phyloP scores from a whole-genome alignment of 2,888 invertebrate genomes.

The Ectobius pallidus region DNA sequence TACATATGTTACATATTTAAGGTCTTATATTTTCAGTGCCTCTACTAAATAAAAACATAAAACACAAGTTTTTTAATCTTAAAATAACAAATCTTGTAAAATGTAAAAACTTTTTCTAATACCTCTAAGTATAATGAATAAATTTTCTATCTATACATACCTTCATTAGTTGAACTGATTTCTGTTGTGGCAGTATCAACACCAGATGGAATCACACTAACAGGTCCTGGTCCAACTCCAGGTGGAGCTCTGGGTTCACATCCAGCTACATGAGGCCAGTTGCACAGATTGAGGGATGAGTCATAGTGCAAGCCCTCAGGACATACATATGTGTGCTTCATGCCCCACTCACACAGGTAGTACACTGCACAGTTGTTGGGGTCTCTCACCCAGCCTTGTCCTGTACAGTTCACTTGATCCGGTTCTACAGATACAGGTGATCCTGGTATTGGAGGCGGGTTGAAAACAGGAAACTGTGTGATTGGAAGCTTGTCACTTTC shows the following conservation, averaged over 20 bases:
- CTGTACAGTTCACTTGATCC: constrained; percentile 49
- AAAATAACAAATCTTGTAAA: no score
- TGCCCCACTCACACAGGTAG: constrained; percentile 54
- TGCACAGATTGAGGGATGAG: constrained; percentile 48
- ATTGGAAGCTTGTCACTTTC: background rate
- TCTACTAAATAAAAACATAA: no score
- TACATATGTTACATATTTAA: no score
- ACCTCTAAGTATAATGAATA: no score
- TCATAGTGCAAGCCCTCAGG: constrained; percentile 51
- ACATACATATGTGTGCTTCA: constrained; percentile 49
- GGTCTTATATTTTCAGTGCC: no score
- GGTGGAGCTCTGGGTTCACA: constrained; percentile 40
- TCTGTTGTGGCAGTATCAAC: no score
- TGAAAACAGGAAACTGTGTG: constrained; percentile 24
- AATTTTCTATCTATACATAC: no score
- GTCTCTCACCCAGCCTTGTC: constrained; percentile 56
- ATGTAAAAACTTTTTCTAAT: no score
- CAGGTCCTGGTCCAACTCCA: no score
- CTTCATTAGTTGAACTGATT: no score
- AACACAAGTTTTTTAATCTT: no score
- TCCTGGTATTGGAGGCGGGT: constrained; percentile 35
- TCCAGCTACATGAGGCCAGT: constrained; percentile 49
- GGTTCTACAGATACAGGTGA: constrained; percentile 31
- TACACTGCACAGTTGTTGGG: constrained; percentile 55
- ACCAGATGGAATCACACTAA: no score